Evolutionary conservation across 2,888 invertebrate species (phyloP).

Genomic region (Adela reaumurella): DNA sequence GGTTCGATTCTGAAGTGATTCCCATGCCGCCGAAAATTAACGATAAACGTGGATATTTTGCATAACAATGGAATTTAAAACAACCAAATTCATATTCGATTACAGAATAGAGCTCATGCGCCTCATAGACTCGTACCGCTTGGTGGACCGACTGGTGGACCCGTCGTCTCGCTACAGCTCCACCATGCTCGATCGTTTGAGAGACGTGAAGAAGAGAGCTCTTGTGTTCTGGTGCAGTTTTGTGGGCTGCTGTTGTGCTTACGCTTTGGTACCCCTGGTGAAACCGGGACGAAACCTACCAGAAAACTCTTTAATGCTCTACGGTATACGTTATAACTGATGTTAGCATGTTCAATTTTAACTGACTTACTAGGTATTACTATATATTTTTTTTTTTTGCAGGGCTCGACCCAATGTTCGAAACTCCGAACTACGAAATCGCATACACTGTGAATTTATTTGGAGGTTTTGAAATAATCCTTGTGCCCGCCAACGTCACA

Average conservation of each 20-base stretch:
- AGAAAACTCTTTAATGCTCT: constrained; percentile 3
- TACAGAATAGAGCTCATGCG: constrained; percentile 19
- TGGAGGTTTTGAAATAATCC: neutral
- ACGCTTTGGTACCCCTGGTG: constrained; percentile 18
- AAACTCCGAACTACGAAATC: constrained; percentile 5
- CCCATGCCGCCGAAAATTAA: too few relatives aligned
- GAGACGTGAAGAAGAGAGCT: constrained; percentile 24
- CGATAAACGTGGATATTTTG: too few relatives aligned
- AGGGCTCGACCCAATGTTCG: constrained; percentile 2
- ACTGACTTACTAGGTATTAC: too few relatives aligned
- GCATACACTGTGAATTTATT: constrained; percentile 1
- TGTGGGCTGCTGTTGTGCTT: constrained; percentile 21
- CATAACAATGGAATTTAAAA: too few relatives aligned
- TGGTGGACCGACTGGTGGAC: constrained; percentile 16
- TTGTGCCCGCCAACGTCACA: constrained; percentile 4
- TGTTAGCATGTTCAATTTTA: too few relatives aligned
- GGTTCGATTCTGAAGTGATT: too few relatives aligned
- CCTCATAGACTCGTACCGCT: constrained; percentile 19
- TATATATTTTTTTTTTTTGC: neutral
- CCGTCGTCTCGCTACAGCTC: constrained; percentile 20
- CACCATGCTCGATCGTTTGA: constrained; percentile 19
- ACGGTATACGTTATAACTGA: neutral
- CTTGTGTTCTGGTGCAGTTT: constrained; percentile 24
- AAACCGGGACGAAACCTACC: constrained; percentile 16
- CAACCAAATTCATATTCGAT: constrained; percentile 3